A percentile compares a stretch with the other conserved stretches of the same genome.
phyloP scores from a whole-genome alignment of 2,113 vertebrate genomes.

The Tychaedon coryphoeus region DNA sequence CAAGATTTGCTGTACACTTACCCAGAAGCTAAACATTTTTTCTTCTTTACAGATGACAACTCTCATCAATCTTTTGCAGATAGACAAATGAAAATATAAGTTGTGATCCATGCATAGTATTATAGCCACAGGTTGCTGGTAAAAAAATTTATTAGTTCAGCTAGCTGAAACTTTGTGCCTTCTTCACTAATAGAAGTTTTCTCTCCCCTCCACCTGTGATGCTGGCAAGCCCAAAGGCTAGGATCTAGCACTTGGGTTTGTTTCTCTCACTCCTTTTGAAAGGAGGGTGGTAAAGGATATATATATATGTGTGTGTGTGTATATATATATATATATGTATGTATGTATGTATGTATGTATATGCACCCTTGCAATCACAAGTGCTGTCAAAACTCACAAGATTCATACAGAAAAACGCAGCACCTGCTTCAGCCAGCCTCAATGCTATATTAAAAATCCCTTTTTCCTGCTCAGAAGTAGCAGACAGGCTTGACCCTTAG shows the following conservation, averaged over 20 bases:
- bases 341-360: no score
- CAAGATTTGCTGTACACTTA: constrained; percentile 33
- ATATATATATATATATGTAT: not conserved
- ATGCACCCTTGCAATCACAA: not conserved
- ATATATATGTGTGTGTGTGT: not conserved
- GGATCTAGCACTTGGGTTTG: not conserved
- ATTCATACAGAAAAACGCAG: not conserved
- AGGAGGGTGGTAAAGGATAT: not conserved
- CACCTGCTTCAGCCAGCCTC: not conserved
- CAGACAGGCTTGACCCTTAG: not conserved
- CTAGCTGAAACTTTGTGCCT: constrained; percentile 36
- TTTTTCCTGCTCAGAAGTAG: not conserved
- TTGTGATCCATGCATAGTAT: constrained; percentile 36
- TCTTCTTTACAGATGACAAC: constrained; percentile 53
- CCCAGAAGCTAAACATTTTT: constrained; percentile 58
- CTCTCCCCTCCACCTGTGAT: not conserved
- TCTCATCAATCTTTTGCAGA: constrained; percentile 67
- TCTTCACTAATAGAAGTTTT: not conserved
- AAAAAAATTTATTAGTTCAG: constrained; percentile 35
- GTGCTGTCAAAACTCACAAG: not conserved
- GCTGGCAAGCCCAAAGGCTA: not conserved
- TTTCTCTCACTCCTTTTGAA: constrained; percentile 21
- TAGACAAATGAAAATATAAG: constrained; percentile 60
- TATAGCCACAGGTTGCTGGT: constrained; percentile 18
- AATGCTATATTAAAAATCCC: not conserved